Base-by-base conservation (phyloP, 2,888 invertebrate genomes). In the Amiota minor region DNA sequence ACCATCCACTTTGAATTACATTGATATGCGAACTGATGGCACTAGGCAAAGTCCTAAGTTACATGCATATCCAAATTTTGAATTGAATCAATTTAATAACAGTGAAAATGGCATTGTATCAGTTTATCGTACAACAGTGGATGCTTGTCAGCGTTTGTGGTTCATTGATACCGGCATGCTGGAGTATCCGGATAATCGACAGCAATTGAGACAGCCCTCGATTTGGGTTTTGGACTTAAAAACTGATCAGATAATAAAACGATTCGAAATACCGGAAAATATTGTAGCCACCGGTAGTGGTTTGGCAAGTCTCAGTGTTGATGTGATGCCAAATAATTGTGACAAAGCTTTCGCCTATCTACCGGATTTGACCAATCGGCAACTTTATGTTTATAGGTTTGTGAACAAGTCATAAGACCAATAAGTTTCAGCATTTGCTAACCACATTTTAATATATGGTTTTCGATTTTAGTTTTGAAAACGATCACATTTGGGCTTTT, bases 81-180 rank as follows among this genome's bases (percentile, higher is more conserved):
- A 81, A 70, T 76, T 84, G 0, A 90, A 90, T 79, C 82, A 82
- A 70, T 80, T 88, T 20, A 82, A 82, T 74, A 81, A 80, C 61
- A 86, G 79, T 74, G 68, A 74, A 0, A 77, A 83, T 23, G 81
- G 85, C 55, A 83, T 95, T 12, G 91, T 93, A 1, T 95, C 93
- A 0, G 93, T 95, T 3, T 95, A 95, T 86, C 91, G 96, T 61
- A 92, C 94, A 0, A 91, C 92, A 12, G 92, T 93, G 0, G 96
- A 96, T 85, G 82, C 75, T 0, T 96, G 95, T 79, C 92, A 93
- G 61, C 89, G 95, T 8, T 90, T 96, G 1, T 96, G 96, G 96
- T 93, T 94, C 84, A 92, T 95, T 1, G 96, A 96, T 82, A 94
- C 94, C 0, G 96, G 96, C 1, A 87, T 93, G 53, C 86, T 94